phyloP scores from a whole-genome alignment of 1,140 invertebrate genomes.

The Gryllus bimaculatus region DNA sequence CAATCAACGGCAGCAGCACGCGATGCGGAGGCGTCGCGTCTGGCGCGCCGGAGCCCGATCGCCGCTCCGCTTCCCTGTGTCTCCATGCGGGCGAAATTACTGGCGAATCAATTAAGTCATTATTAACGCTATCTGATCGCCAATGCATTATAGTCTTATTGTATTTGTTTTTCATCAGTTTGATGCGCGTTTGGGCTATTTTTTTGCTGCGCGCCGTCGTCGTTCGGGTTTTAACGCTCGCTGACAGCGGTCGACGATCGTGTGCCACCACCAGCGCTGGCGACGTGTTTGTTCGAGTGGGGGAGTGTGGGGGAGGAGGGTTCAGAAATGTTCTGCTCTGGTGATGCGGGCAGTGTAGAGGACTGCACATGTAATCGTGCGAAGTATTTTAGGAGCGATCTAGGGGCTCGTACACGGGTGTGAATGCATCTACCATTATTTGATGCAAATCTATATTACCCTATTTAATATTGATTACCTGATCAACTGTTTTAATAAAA shows the following conservation, averaged over 20 bases:
- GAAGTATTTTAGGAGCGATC: too few species aligned
- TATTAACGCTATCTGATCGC: not conserved
- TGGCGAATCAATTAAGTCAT: not conserved
- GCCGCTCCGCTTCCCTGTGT: not conserved
- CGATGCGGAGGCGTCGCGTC: not conserved
- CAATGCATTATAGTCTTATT: not conserved
- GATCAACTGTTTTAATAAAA: too few species aligned
- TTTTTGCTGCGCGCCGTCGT: not conserved
- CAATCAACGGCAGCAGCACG: too few species aligned
- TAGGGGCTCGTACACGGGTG: too few species aligned
- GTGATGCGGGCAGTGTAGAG: too few species aligned
- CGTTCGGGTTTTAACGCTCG: not conserved
- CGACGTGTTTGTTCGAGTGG: too few species aligned
- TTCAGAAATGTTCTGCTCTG: too few species aligned
- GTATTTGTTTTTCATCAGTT: conserved; percentile 1
- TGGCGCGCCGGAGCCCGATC: not conserved
- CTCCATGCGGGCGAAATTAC: not conserved
- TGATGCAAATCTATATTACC: too few species aligned
- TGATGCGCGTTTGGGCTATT: not conserved
- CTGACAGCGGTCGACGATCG: not conserved
- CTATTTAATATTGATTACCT: too few species aligned
- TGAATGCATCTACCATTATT: too few species aligned
- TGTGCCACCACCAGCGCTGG: not conserved
- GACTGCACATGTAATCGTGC: too few species aligned
- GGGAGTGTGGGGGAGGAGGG: too few species aligned